Conservation (phyloP, 2,888 invertebrate genomes). For the Thysanoteuthis rhombus region DNA sequence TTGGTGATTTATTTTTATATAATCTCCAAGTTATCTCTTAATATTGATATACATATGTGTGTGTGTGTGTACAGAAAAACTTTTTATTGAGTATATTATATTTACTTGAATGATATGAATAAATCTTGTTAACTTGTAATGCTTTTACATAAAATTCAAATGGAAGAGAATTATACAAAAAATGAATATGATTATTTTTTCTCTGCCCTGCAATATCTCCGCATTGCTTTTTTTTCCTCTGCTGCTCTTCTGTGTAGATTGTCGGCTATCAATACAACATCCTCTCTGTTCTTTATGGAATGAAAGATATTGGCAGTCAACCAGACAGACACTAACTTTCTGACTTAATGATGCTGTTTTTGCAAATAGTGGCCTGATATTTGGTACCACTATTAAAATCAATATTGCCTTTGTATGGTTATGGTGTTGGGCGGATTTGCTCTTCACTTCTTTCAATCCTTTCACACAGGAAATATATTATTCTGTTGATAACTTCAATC, state of each 20-base stretch:
- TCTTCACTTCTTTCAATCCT: background rate
- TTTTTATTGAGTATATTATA: too few species aligned
- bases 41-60: too few species aligned
- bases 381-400: background rate
- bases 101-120: background rate
- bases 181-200: background rate
- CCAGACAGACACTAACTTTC: background rate
- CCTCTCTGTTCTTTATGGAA: background rate
- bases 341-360: background rate
- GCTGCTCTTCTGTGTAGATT: background rate
- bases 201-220: background rate
- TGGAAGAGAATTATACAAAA: background rate
- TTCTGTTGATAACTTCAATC: background rate
- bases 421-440: background rate
- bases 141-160: background rate
- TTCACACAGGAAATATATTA: background rate
- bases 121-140: background rate
- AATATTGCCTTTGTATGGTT: background rate
- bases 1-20: background rate
- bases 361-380: background rate
- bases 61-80: background rate
- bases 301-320: background rate
- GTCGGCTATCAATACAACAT: background rate
- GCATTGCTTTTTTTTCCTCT: background rate
- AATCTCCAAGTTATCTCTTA: too few species aligned